Evolutionary conservation across 1,140 invertebrate species (phyloP).

Genomic region (Aphelinus atriplicis): DNA sequence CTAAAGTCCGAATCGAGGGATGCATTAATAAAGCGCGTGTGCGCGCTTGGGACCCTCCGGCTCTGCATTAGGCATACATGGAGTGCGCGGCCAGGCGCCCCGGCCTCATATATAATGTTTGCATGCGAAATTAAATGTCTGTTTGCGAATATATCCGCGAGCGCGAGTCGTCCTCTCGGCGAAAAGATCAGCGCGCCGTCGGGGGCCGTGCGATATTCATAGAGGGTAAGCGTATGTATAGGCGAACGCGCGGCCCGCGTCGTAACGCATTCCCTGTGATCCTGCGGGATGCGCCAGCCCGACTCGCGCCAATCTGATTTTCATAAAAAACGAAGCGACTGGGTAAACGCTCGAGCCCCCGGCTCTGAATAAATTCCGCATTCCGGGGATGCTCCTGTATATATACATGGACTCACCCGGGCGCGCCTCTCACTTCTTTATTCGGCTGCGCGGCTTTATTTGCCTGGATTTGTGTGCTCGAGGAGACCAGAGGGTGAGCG

Average conservation of each 20-base stretch:
- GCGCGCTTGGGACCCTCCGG: not conserved
- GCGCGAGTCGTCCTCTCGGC: conserved; percentile 27
- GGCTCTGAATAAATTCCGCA: not conserved
- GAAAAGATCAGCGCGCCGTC: conserved; percentile 38
- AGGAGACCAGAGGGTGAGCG: not conserved
- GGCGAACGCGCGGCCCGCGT: conserved; percentile 28
- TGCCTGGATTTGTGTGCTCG: conserved; percentile 7
- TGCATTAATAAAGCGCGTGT: conserved; percentile 35
- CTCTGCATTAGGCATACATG: not conserved
- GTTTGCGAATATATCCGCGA: conserved; percentile 50
- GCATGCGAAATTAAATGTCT: conserved; percentile 59
- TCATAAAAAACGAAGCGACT: conserved; percentile 15
- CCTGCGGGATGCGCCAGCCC: conserved; percentile 15
- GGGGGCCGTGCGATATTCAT: conserved; percentile 47
- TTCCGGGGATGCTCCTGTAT: no score
- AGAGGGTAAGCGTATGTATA: conserved; percentile 46
- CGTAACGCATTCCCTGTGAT: conserved; percentile 58
- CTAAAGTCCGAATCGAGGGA: conserved; percentile 8
- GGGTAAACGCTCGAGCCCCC: not conserved
- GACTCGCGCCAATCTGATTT: conserved; percentile 38
- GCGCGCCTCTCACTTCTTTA: not conserved
- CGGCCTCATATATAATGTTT: conserved; percentile 48
- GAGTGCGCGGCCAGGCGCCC: not conserved
- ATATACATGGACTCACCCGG: not conserved
- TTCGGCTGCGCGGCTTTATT: conserved; percentile 19